A percentile compares a stretch with the other conserved stretches of the same genome.
Evolutionary conservation across 2,888 invertebrate species (phyloP).

Genomic region (Sinelater perroti): DNA sequence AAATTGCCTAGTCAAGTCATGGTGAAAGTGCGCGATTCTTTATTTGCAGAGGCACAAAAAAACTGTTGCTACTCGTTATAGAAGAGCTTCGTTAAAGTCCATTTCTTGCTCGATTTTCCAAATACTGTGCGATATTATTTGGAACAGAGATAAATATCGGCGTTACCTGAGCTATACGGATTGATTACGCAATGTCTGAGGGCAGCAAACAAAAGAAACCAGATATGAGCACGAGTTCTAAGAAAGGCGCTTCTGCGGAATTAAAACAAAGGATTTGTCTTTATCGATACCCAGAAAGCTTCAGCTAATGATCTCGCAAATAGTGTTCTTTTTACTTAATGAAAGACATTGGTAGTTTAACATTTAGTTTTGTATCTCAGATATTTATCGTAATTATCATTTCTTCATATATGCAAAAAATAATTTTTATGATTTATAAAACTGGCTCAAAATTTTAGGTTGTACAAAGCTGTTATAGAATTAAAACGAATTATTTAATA

Average conservation of each 20-base stretch:
- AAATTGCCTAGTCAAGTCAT: slow-evolving; percentile 10
- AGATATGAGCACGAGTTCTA: slow-evolving; percentile 4
- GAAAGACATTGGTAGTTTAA: slow-evolving; percentile 14
- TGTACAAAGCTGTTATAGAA: no score
- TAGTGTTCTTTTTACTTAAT: slow-evolving; percentile 15
- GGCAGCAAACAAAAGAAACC: slow-evolving; percentile 7
- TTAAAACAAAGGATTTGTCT: slow-evolving; percentile 14
- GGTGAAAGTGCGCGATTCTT: slow-evolving; percentile 9
- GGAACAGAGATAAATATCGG: no score
- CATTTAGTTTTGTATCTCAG: slow-evolving; percentile 9
- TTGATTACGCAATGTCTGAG: background rate
- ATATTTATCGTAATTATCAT: no score
- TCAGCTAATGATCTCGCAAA: slow-evolving; percentile 16
- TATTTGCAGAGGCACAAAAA: slow-evolving; percentile 7
- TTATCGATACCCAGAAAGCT: slow-evolving; percentile 12
- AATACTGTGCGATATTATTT: background rate
- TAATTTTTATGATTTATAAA: no score
- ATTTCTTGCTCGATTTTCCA: background rate
- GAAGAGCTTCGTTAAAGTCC: background rate
- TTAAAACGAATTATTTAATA: no score
- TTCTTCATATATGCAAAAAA: no score
- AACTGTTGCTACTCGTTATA: slow-evolving; percentile 13
- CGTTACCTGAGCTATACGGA: background rate
- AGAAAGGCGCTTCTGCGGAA: slow-evolving; percentile 11
- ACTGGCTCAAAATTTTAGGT: no score